Evolutionary conservation across 2,113 vertebrate genomes (phyloP), one percentile per base, ranked within the genome.

Genomic region (Channa argus): DNA sequence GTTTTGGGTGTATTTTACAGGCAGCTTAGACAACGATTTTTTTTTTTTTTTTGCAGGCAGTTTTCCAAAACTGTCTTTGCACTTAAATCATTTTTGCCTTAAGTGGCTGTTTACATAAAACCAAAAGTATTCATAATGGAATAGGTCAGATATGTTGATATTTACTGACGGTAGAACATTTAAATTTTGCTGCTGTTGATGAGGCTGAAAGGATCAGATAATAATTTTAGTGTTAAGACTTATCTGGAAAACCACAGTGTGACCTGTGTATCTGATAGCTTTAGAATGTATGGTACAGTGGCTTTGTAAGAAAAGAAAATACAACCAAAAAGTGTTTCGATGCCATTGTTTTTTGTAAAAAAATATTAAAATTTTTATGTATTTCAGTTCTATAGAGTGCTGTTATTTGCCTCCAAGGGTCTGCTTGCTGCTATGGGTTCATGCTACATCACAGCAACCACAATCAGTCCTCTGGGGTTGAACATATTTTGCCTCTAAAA

Each of bases 331-430:
- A 90, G 88, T 94, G 91, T 97, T 96, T 93, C 92, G 88, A 95
- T 91, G 94, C 92, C 92, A 94, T 96, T 95, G 95, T 89, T 93
- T 90, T 91, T 86, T 96, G 95, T 95, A 96, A 96, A 96, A 91
- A 94, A 92, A 88, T 95, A 98, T 96, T 97, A 98, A 97, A 97
- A 89, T 97, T 98, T 99, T 67, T 97, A 96, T 95, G 96, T 97
- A 96, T 94, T 96, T 96, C 93, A 94, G 65, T 69, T 76, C 6
- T 53, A 24, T 24, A 15, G 55, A 59, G 46, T 81, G 33, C 9
- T 36, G 2, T 77, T 67, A 56, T 70, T 81, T 64, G 6, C 50
- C 8, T 44, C 24, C 24, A 24, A 24, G 24, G 24, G 1, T 24
- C 24, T 24, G 24, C 24, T 24, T 1, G 24, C 24, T 24, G 24